Evolutionary conservation across 2,888 invertebrate species (phyloP).

Genomic region (Drosophila mettleri): DNA sequence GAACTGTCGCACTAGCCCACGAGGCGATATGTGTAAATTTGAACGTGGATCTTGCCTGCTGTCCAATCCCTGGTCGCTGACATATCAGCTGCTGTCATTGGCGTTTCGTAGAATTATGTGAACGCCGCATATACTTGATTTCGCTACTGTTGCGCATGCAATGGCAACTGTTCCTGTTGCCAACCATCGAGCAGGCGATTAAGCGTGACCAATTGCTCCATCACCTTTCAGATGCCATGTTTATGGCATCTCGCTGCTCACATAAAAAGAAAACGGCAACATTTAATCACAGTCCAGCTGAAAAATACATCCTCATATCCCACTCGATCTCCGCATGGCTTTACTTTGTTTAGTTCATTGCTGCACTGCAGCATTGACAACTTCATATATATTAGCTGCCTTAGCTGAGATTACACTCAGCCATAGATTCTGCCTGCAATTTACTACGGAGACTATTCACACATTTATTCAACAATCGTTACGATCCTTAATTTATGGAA

Average conservation of each 20-base stretch:
- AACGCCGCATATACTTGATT: constrained; percentile 67
- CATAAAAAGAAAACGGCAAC: constrained; percentile 54
- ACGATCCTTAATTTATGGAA: neutral
- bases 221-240: constrained; percentile 55
- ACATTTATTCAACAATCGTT: neutral
- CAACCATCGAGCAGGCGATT: constrained; percentile 61
- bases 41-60: constrained; percentile 12
- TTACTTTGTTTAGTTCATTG: constrained; percentile 26
- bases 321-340: constrained; percentile 16
- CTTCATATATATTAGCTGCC: constrained; percentile 70
- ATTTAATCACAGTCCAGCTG: constrained; percentile 62
- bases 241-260: constrained; percentile 49
- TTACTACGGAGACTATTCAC: too few relatives aligned
- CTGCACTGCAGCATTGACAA: constrained; percentile 34
- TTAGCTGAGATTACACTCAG: constrained; percentile 28
- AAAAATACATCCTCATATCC: constrained; percentile 17
- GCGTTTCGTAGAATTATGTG: constrained; percentile 68
- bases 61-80: constrained; percentile 35
- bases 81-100: constrained; percentile 46
- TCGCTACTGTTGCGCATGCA: constrained; percentile 22
- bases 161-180: constrained; percentile 7
- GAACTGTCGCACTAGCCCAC: constrained; percentile 55
- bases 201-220: constrained; percentile 77
- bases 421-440: constrained; percentile 18
- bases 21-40: constrained; percentile 5